phyloP scores from a whole-genome alignment of 1,140 invertebrate genomes.

The Octopus bimaculoides region DNA sequence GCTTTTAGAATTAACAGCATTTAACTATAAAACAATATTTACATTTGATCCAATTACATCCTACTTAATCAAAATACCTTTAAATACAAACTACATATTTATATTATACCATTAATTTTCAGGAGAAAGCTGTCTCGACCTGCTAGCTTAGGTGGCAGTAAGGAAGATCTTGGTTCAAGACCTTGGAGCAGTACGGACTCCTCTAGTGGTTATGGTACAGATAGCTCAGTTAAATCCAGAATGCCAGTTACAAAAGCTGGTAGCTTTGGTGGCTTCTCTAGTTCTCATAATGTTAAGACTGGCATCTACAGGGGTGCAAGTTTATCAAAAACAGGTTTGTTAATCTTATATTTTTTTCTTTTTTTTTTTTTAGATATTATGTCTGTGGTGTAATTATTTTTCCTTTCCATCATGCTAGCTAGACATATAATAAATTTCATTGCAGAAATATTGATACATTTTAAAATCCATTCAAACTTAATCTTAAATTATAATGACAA shows the following conservation, averaged over 20 bases:
- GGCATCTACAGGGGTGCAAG: neutral
- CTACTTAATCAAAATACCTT: neutral
- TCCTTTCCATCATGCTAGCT: no score
- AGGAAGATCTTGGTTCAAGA: slow-evolving; percentile 8
- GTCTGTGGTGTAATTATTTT: no score
- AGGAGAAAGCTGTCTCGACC: slow-evolving; percentile 11
- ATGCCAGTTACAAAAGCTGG: slow-evolving; percentile 10
- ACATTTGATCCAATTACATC: no score
- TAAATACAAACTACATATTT: neutral
- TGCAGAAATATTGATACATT: no score
- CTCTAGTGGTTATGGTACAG: slow-evolving; percentile 10
- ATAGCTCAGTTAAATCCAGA: slow-evolving; percentile 9
- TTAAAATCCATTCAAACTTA: no score
- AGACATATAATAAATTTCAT: no score
- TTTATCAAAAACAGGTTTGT: slow-evolving; percentile 12
- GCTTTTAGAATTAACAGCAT: no score
- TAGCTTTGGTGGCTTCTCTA: slow-evolving; percentile 8
- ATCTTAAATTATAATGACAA: no score
- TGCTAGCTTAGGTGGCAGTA: slow-evolving; percentile 6
- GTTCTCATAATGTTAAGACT: slow-evolving; percentile 1
- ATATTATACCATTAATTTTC: neutral
- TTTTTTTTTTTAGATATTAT: no score
- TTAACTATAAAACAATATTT: no score
- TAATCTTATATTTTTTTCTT: neutral
- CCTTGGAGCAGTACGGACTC: slow-evolving; percentile 12